Evolutionary conservation across 2,113 vertebrate genomes (phyloP).

Genomic region (Ctenomys sociabilis): DNA sequence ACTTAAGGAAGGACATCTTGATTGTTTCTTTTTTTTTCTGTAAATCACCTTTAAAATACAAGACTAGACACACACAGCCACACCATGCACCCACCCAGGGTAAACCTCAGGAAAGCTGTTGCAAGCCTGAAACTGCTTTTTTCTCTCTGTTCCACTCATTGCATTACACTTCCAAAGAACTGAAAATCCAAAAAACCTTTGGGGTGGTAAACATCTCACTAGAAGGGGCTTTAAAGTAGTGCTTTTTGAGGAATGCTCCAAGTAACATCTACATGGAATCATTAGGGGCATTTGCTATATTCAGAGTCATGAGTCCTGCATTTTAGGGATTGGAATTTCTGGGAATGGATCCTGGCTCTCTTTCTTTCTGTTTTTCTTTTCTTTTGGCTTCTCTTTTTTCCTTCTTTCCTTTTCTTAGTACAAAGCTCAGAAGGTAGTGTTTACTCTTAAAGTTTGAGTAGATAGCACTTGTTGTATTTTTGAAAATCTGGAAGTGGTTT

Average conservation of each 20-base stretch:
- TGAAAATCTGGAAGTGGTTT: not conserved
- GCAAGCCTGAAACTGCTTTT: not conserved
- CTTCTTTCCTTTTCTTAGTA: not conserved
- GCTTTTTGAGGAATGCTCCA: not conserved
- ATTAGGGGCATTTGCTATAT: not conserved
- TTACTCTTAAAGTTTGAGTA: constrained; percentile 12
- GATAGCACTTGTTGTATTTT: not conserved
- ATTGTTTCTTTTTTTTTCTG: not conserved
- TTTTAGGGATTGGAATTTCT: constrained; percentile 3
- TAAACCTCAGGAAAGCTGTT: not conserved
- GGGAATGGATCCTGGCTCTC: not conserved
- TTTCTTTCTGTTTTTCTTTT: no score
- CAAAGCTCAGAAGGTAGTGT: not conserved
- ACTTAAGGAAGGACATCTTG: not conserved
- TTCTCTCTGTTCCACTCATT: not conserved
- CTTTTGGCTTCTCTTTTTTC: no score
- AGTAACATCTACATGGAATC: not conserved
- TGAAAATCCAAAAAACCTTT: not conserved
- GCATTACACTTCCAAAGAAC: not conserved
- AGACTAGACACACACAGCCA: not conserved
- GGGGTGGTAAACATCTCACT: not conserved
- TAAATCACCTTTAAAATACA: constrained; percentile 5
- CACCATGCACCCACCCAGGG: not conserved
- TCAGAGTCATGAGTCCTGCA: not conserved
- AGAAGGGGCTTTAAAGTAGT: not conserved